phyloP scores from a whole-genome alignment of 2,888 invertebrate species.

The Nomada hirtipes region DNA sequence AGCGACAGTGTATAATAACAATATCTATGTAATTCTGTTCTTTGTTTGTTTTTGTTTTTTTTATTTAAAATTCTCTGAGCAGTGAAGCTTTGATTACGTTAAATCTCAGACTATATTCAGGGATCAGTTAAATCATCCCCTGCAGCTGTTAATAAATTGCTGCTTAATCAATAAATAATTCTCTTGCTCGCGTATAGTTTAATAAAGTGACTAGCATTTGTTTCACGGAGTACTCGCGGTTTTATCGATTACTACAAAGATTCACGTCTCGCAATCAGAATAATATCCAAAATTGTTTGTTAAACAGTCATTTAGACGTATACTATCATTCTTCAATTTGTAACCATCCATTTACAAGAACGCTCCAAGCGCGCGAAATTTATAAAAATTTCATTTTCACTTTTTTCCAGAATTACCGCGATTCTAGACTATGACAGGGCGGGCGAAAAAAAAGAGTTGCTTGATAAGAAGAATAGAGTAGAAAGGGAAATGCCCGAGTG shows the following conservation, averaged over 20 bases:
- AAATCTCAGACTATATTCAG: constrained; percentile 9
- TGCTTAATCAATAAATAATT: constrained; percentile 48
- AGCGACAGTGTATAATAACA: constrained; percentile 70
- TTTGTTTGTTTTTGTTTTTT: neutral
- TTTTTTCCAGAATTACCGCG: constrained; percentile 26
- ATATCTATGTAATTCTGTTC: constrained; percentile 30
- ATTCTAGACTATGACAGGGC: constrained; percentile 49
- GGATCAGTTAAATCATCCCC: neutral
- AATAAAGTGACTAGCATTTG: constrained; percentile 54
- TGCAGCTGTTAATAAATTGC: constrained; percentile 39
- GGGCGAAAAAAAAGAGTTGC: constrained; percentile 45
- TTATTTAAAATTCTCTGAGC: constrained; percentile 19
- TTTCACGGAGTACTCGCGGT: constrained; percentile 38
- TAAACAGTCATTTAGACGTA: neutral
- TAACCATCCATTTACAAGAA: neutral
- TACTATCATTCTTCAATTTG: neutral
- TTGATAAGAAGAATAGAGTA: constrained; percentile 24
- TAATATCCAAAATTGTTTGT: neutral
- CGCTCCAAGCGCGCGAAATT: neutral
- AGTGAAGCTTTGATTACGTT: constrained; percentile 12
- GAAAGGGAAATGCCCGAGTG: constrained; percentile 25
- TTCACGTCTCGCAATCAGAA: neutral
- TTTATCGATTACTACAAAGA: neutral
- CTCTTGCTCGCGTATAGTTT: constrained; percentile 31
- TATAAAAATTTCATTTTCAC: neutral